Evolutionary conservation across 1,140 invertebrate species (phyloP).

Genomic region (Eumeta japonica): DNA sequence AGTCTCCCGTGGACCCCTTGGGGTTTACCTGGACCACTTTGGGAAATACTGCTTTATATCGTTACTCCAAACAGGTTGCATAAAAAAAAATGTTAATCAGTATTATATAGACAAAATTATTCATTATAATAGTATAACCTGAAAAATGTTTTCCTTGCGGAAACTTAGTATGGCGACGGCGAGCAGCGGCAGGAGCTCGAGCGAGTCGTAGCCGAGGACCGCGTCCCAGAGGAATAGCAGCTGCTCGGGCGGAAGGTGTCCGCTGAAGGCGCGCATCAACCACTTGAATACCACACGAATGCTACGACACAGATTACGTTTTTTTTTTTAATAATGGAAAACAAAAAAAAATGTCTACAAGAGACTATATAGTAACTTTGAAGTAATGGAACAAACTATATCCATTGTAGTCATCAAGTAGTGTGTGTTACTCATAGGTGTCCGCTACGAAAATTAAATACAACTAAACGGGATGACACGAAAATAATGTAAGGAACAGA

Average conservation of each 20-base stretch:
- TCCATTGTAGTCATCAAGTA: neutral
- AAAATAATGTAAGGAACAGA: no score
- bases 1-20: no score
- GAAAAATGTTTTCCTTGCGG: slow-evolving; percentile 87
- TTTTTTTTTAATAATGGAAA: no score
- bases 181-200: slow-evolving; percentile 84
- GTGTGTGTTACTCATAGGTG: no score
- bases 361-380: slow-evolving; percentile 2
- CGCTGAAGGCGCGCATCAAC: slow-evolving; percentile 93
- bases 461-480: no score
- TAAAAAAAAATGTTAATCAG: neutral
- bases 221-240: slow-evolving; percentile 89
- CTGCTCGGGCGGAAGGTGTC: slow-evolving; percentile 89
- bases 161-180: slow-evolving; percentile 90
- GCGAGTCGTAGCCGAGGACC: slow-evolving; percentile 85
- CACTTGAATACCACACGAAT: slow-evolving; percentile 91
- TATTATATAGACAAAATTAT: neutral
- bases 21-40: no score
- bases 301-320: slow-evolving; percentile 33
- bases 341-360: slow-evolving; percentile 6
- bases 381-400: neutral
- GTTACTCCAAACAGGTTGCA: neutral
- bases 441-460: no score
- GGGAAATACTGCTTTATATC: neutral
- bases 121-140: no score